phyloP scores from a whole-genome alignment of 2,797 vertebrate genomes.

The Sarcoramphus papa region DNA sequence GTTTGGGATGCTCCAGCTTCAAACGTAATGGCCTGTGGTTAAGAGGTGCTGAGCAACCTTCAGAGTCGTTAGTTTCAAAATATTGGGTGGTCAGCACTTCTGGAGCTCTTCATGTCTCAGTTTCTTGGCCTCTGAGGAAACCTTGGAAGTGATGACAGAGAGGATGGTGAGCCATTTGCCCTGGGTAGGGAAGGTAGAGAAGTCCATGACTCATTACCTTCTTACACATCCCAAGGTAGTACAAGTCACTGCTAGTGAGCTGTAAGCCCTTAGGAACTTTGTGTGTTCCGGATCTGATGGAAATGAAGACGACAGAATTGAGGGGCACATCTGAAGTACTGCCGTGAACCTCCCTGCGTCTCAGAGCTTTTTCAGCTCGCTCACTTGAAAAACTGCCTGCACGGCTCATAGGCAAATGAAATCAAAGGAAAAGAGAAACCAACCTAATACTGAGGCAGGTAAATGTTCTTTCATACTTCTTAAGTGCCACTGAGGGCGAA shows the following conservation, averaged over 20 bases:
- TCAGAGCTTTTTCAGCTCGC: not conserved
- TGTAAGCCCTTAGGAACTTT: not conserved
- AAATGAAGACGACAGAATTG: not conserved
- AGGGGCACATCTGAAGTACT: not conserved
- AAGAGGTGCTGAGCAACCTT: not conserved
- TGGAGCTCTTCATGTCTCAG: not conserved
- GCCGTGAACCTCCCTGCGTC: not conserved
- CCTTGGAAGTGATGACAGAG: not conserved
- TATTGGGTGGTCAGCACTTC: not conserved
- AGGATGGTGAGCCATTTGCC: not conserved
- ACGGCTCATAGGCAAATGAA: not conserved
- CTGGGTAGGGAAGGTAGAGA: not conserved
- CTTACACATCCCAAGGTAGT: not conserved
- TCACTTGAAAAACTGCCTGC: not conserved
- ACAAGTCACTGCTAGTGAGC: not conserved
- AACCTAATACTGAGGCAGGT: not conserved
- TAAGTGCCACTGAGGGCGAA: not conserved
- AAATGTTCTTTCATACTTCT: not conserved
- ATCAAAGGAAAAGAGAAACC: not conserved
- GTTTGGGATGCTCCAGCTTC: not conserved
- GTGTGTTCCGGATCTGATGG: not conserved
- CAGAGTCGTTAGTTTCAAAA: not conserved
- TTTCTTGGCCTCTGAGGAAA: constrained; percentile 14
- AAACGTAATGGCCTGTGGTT: not conserved
- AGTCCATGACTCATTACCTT: not conserved